Conservation (phyloP, 2,113 vertebrate genomes). For the Scatophagus argus region DNA sequence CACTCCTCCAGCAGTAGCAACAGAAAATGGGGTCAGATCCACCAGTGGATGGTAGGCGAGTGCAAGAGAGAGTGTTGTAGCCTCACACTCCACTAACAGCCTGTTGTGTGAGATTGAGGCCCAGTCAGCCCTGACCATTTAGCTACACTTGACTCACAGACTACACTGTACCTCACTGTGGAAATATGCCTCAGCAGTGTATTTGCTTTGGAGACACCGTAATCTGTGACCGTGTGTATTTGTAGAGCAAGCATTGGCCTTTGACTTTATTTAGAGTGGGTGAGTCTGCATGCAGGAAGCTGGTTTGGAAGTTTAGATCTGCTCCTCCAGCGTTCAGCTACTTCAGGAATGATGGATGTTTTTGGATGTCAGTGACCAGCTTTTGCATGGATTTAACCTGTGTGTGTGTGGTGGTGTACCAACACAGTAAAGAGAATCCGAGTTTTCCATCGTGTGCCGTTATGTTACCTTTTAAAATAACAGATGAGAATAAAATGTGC, state of each 20-base stretch:
- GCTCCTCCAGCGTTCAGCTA: slow-evolving; percentile 10
- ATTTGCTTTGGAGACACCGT: slow-evolving; percentile 75
- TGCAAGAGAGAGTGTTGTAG: slow-evolving; percentile 44
- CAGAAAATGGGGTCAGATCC: slow-evolving; percentile 97
- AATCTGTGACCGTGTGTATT: slow-evolving; percentile 62
- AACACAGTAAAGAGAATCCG: background rate
- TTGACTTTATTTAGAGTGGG: slow-evolving; percentile 62
- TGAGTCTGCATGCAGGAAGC: slow-evolving; percentile 54
- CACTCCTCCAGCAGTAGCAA: slow-evolving; percentile 85
- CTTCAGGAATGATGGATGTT: slow-evolving; percentile 33
- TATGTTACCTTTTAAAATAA: background rate
- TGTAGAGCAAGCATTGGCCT: slow-evolving; percentile 49
- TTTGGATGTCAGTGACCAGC: slow-evolving; percentile 5
- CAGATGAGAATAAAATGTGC: slow-evolving; percentile 7
- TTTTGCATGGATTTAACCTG: slow-evolving; percentile 52
- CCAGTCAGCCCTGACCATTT: slow-evolving; percentile 54
- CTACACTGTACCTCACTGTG: slow-evolving; percentile 59
- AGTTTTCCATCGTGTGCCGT: background rate
- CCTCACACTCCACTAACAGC: slow-evolving; percentile 67
- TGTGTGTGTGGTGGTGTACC: slow-evolving; percentile 12
- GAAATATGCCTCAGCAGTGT: slow-evolving; percentile 62
- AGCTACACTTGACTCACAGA: slow-evolving; percentile 59
- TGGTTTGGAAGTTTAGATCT: slow-evolving; percentile 25
- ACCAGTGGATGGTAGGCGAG: slow-evolving; percentile 97
- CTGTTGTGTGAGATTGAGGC: slow-evolving; percentile 65